phyloP scores from a whole-genome alignment of 1,140 invertebrate genomes.

The Drosophila baimaii region DNA sequence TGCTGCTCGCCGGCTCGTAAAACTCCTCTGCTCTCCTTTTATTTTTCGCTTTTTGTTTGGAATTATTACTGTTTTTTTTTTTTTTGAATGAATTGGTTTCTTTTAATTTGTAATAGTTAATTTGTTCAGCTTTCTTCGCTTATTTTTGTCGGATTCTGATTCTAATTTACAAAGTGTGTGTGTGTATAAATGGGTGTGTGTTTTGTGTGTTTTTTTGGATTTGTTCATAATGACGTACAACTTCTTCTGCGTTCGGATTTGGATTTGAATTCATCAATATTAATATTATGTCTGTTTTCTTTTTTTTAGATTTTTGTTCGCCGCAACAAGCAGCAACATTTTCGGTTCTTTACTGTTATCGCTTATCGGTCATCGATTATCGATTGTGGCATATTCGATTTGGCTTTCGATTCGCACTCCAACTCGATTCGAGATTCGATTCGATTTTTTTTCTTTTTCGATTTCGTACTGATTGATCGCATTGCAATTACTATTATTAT shows the following conservation, averaged over 20 bases:
- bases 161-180: conserved; percentile 79
- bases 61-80: conserved; percentile 39
- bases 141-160: conserved; percentile 49
- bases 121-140: conserved; percentile 20
- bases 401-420: conserved; percentile 32
- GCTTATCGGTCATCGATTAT: conserved; percentile 27
- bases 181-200: conserved; percentile 57
- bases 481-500: conserved; percentile 69
- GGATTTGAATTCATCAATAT: conserved; percentile 81
- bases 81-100: conserved; percentile 29
- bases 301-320: conserved; percentile 52
- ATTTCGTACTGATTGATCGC: conserved; percentile 54
- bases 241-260: conserved; percentile 78
- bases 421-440: conserved; percentile 32
- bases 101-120: conserved; percentile 24
- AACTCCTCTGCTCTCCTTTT: conserved; percentile 60
- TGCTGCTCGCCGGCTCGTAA: conserved; percentile 54
- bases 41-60: conserved; percentile 34
- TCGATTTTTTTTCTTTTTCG: conserved; percentile 11
- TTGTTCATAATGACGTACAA: conserved; percentile 82
- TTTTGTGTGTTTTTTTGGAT: conserved; percentile 52
- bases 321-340: conserved; percentile 44
- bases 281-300: conserved; percentile 48
- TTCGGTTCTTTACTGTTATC: conserved; percentile 41
- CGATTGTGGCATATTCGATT: conserved; percentile 20